Percentiles rank a stretch among this genome's conserved stretches.
These are phyloP conservation scores for Megalonaias nervosa DNA, from an alignment of 1,140 invertebrate genomes.

Conservation along the genomic window DNA sequence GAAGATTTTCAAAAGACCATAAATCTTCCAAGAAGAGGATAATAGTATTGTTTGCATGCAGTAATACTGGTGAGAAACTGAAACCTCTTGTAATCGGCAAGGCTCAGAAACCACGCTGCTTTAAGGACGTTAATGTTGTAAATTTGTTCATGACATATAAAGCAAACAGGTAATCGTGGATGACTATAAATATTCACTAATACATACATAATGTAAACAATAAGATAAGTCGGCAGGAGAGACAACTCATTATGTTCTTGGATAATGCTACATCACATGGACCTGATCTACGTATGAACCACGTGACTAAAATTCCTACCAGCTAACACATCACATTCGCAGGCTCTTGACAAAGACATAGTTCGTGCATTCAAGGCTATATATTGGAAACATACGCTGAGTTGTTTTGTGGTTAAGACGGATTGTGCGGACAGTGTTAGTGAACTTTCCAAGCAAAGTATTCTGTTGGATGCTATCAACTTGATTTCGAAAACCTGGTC, in stretches of 20 bases:
- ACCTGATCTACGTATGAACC: constrained; percentile 40
- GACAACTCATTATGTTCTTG: constrained; percentile 43
- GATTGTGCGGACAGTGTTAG: constrained; percentile 9
- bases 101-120: constrained; percentile 42
- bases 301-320: constrained; percentile 46
- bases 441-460: constrained; percentile 13
- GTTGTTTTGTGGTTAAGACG: background rate
- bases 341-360: constrained; percentile 35
- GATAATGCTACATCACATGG: constrained; percentile 53
- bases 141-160: constrained; percentile 30
- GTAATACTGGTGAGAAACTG: constrained; percentile 44
- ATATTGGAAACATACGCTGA: constrained; percentile 21
- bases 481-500: constrained; percentile 14
- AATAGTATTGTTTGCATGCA: constrained; percentile 39
- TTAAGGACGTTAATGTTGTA: constrained; percentile 36
- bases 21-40: constrained; percentile 46
- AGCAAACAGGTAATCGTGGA: constrained; percentile 43
- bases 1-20: constrained; percentile 17
- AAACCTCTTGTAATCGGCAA: constrained; percentile 46
- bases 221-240: constrained; percentile 37
- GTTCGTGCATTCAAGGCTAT: constrained; percentile 35
- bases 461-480: constrained; percentile 15
- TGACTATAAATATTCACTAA: constrained; percentile 55
- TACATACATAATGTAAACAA: constrained; percentile 46
- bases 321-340: constrained; percentile 43